These are phyloP conservation scores for Stegana nigrithorax DNA, from an alignment of 2,888 invertebrate genomes.

Conservation along the genomic window DNA sequence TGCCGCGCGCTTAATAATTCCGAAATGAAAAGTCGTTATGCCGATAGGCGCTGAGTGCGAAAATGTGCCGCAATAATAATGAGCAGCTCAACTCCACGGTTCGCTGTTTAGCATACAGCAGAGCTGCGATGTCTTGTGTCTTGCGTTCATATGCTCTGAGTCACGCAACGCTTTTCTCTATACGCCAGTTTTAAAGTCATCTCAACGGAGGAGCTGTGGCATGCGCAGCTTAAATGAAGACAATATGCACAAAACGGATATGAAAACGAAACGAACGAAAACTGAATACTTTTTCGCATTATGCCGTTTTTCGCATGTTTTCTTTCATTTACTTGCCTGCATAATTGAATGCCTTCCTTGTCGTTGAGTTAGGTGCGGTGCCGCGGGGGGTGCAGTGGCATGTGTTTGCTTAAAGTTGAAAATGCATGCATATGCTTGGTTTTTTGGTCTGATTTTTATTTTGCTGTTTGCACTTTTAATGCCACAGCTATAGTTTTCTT, in stretches of 20 bases:
- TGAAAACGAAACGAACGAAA: neutral
- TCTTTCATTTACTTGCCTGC: neutral
- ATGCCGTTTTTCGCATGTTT: neutral
- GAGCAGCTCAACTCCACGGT: too few species aligned
- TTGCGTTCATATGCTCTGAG: too few species aligned
- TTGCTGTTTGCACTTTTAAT: conserved; percentile 14
- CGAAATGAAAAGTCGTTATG: conserved; percentile 35
- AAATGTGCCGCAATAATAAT: too few species aligned
- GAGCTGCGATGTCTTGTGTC: too few species aligned
- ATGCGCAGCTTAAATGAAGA: too few species aligned
- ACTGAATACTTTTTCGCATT: too few species aligned
- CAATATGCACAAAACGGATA: neutral
- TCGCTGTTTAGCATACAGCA: too few species aligned
- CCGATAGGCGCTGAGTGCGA: too few species aligned
- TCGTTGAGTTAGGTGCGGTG: neutral
- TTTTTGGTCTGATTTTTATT: conserved; percentile 20
- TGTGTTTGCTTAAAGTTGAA: neutral
- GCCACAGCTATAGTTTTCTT: neutral
- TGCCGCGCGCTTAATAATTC: conserved; percentile 1
- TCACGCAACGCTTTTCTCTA: too few species aligned
- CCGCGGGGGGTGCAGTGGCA: too few species aligned
- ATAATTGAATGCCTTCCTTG: conserved; percentile 10
- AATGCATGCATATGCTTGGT: neutral
- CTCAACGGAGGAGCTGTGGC: too few species aligned
- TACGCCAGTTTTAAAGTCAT: too few species aligned